Evolutionary conservation across 2,888 invertebrate species (phyloP).

Genomic region (Amphimallon solstitiale): DNA sequence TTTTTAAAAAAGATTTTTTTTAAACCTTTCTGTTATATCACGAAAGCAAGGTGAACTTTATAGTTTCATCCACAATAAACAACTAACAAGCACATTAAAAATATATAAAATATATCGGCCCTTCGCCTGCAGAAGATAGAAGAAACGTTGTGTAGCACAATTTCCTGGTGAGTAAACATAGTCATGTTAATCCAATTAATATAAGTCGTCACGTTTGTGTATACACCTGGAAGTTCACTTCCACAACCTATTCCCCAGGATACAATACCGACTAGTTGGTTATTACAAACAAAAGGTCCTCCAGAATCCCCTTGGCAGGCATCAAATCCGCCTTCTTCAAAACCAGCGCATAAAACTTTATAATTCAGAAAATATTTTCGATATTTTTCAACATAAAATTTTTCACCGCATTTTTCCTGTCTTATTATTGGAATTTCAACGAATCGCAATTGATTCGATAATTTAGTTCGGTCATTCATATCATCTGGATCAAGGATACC

Average conservation of each 20-base stretch:
- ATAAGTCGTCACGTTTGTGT: conserved; percentile 3
- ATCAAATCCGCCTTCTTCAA: conserved; percentile 29
- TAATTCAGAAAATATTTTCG: neutral
- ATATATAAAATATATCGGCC: too few species aligned
- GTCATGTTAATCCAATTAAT: neutral
- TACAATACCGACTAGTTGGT: conserved; percentile 26
- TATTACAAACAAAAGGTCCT: conserved; percentile 23
- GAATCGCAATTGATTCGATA: neutral
- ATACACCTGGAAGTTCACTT: conserved; percentile 15
- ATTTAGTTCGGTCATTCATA: conserved; percentile 4
- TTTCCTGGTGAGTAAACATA: too few species aligned
- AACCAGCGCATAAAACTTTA: conserved; percentile 25
- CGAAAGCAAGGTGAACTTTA: too few species aligned
- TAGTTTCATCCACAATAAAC: too few species aligned
- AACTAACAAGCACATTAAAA: too few species aligned
- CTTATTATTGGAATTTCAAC: neutral
- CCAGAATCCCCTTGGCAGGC: conserved; percentile 38
- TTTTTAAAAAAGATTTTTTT: too few species aligned
- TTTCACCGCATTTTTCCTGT: conserved; percentile 3
- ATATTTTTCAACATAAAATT: conserved; percentile 1
- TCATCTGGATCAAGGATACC: neutral
- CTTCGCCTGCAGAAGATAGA: too few species aligned
- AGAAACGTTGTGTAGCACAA: too few species aligned
- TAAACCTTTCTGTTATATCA: too few species aligned
- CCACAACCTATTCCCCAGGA: conserved; percentile 37